Base-by-base conservation (phyloP, 2,888 invertebrate species). In the Epiblema foenella region DNA sequence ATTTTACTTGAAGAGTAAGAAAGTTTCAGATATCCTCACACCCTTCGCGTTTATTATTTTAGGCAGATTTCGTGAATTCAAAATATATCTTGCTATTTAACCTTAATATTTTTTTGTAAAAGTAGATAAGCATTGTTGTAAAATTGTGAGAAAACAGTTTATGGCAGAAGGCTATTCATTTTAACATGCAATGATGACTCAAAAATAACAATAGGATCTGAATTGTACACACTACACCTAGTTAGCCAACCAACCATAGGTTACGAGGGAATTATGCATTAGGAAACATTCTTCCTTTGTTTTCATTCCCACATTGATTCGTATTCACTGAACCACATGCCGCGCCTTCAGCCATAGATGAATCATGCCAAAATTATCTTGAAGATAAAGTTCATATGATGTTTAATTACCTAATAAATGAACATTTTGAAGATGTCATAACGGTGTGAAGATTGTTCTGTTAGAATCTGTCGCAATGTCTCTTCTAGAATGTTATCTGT, bases 211-310 rank as follows among this genome's bases (percentile, higher is more conserved):
- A 70, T 70, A 60, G 70, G 58, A 60, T 59, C 39, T 29, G 56
- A 65, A 46, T 29, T 65, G 56, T 69, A 88, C 84, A 81, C 79
- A 81, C 83, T 78, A 84, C 86, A 79, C 88, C 89, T 85, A 89
- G 80, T 85, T 91, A 83, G 73, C 83, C 86, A 88, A 72, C 84
- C 77, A 80, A 77, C 77, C 83, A 78, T 74, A 77, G 76, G 81
- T 68, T 71, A 69, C 29, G 62, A 70, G 57, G 62, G 49, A 51
- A 72, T 60, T 73, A 64, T 72, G 54, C 69, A 64, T 69, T 64
- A 65, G 59, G 49, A 65, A 69, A 63, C 46, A 37, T 20, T 37
- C 56, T 33, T 65, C 58, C 65, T 70, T 60, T 66, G 65, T 66
- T 54, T 65, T 39, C 1, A 20, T 17, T 24, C 15, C 15, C 39